phyloP scores from a whole-genome alignment of 1,140 invertebrate genomes.

The Pseudomyrmex gracilis region DNA sequence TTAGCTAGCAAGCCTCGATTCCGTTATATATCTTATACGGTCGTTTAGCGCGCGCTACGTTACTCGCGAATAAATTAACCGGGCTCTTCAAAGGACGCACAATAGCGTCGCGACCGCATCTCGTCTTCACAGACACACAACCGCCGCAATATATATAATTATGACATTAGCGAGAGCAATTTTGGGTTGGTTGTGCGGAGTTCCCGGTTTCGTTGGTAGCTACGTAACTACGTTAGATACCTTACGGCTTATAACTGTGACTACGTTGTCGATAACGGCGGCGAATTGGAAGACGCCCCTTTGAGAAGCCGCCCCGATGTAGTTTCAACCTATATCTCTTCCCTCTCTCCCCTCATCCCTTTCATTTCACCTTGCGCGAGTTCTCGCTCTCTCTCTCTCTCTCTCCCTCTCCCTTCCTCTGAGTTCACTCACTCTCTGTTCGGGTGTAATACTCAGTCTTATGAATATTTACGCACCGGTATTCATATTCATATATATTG shows the following conservation, averaged over 20 bases:
- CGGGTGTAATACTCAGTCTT: slow-evolving; percentile 33
- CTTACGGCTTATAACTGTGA: slow-evolving; percentile 37
- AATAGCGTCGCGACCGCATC: slow-evolving; percentile 22
- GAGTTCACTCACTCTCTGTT: slow-evolving; percentile 14
- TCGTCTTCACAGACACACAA: slow-evolving; percentile 36
- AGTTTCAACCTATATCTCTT: slow-evolving; percentile 36
- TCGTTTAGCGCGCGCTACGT: slow-evolving; percentile 33
- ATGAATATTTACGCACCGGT: slow-evolving; percentile 48
- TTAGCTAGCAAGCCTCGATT: slow-evolving; percentile 39
- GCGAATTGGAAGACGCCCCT: slow-evolving; percentile 42
- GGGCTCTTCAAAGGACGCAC: slow-evolving; percentile 31
- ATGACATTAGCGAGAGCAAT: slow-evolving; percentile 57
- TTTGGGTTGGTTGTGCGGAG: slow-evolving; percentile 28
- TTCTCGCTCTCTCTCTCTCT: background rate
- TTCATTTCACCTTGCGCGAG: slow-evolving; percentile 16
- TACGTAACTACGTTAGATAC: slow-evolving; percentile 20
- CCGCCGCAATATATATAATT: slow-evolving; percentile 53
- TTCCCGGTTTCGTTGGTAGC: slow-evolving; percentile 43
- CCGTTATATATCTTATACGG: slow-evolving; percentile 45
- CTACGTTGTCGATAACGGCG: slow-evolving; percentile 46
- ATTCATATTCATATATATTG: slow-evolving; percentile 44
- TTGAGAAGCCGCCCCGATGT: slow-evolving; percentile 31
- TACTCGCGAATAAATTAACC: slow-evolving; percentile 55
- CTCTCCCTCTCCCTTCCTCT: too few species aligned
- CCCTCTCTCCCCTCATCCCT: background rate